Base-by-base conservation (phyloP, 2,113 vertebrate genomes). In the Galeopterus variegatus region DNA sequence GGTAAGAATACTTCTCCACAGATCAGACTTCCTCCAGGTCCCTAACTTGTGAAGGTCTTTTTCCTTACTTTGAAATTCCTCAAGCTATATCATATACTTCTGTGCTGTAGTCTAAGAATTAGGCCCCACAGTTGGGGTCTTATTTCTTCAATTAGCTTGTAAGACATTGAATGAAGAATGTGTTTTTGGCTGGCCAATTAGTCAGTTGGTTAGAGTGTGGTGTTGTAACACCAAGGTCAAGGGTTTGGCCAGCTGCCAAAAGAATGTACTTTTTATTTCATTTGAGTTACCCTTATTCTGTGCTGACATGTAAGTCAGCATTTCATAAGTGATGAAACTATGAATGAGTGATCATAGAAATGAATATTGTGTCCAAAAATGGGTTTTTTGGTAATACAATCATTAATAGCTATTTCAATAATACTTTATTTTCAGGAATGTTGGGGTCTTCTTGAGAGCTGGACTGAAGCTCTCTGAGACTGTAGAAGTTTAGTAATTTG, bases 81-180 rank as follows among this genome's bases (percentile, higher is more conserved):
- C 9, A 84, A 18, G 45, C 48, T 70, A 24, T 33, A 33, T 14
- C 36, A 65, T 13, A 11, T 90, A 28, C 33, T 60, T 92, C 31
- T 79, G 4, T 88, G 48, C 79, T 69, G 13, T 76, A n/a, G n/a
- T 64, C 84, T 90, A 24, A 96, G 79, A 92, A 58, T 41, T 45
- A 85, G 69, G 28, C 72, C 14, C 9, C 62, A 67, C 80, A 54
- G 31, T 92, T 81, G 45, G 31, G n/a, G 56, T 82, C 48, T 93
- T 86, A 18, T 95, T 89, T 93, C 92, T 94, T 96, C 11, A 56
- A 0, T 91, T 88, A 70, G n/a, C n/a, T 6, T 95, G 11, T 73
- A 52, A 95, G 93, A 81, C 24, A 31, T 41, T 88, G 75, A 70
- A 41, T 92, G 31, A 86, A 67, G 56, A 83, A 72, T 52, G 2